Evolutionary conservation across 2,888 invertebrate genomes (phyloP).

Genomic region (Ennomos fuscantarius): DNA sequence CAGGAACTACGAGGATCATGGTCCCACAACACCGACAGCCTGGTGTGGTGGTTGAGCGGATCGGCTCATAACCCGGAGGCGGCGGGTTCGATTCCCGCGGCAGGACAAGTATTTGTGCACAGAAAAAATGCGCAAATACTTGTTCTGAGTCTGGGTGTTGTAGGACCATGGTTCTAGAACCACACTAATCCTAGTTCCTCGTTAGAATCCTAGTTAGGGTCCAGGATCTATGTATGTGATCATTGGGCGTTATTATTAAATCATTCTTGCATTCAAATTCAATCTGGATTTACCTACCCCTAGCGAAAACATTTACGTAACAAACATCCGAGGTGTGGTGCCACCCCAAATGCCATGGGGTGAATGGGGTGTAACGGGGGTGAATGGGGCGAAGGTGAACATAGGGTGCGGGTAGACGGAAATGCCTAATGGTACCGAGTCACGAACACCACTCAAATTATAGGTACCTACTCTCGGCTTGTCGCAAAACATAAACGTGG

Average conservation of each 20-base stretch:
- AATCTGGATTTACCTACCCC: constrained; percentile 35
- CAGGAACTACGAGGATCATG: no score
- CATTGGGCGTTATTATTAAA: constrained; percentile 2
- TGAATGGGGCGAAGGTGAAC: constrained; percentile 45
- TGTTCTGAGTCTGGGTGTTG: no score
- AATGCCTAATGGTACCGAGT: constrained; percentile 73
- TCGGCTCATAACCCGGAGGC: no score
- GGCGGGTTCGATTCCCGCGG: no score
- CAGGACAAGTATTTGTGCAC: no score
- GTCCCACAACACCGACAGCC: no score
- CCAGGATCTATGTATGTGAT: no score
- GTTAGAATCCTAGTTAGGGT: no score
- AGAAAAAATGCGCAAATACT: no score
- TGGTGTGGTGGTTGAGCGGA: no score
- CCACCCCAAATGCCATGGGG: constrained; percentile 60
- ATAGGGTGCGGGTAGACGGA: constrained; percentile 58
- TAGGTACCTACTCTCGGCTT: constrained; percentile 18
- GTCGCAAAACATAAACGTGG: constrained; percentile 19
- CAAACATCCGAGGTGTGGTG: constrained; percentile 52
- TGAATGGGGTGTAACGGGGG: constrained; percentile 43
- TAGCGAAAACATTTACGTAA: constrained; percentile 51
- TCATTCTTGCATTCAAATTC: constrained; percentile 25
- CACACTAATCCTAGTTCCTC: no score
- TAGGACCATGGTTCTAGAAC: no score
- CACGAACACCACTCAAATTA: constrained; percentile 74